Evolutionary conservation across 2,797 vertebrate species (phyloP), one percentile per base, ranked within the genome.

Genomic region (Nannoperca australis): DNA sequence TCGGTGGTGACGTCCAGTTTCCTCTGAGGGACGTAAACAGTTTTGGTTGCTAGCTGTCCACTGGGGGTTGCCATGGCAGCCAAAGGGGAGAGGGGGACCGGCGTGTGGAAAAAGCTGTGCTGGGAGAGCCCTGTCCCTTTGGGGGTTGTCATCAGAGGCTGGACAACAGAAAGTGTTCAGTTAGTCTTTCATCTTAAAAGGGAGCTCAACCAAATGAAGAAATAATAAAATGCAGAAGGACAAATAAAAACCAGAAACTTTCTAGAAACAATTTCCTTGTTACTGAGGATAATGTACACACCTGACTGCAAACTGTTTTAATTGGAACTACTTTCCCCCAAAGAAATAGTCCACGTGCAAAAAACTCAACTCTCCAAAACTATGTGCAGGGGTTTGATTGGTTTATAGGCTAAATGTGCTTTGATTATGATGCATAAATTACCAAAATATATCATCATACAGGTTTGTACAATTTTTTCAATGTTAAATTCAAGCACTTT

Each of bases 31-130:
- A 97, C 91, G 85, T 94, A 95, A 20, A 96, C 84, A 14, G 88
- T 88, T 89, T 92, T 96, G 78, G 90, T 27, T 55, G 91, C 91
- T 8, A 50, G 62, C 67, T 85, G 88, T 24, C 88, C 72, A 0
- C 83, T 59, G 73, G 89, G 76, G 82, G 95, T 93, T 49, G 91
- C 89, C 80, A 91, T 55, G 36, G 93, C 84, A 0, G 87, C 84
- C 2, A 95, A 82, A 13, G 95, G 93, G 11, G 94, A 89, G 50
- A 93, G 87, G 50, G 92, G 77, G 11, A 93, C 93, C 0, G 97
- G 97, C 0, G 97, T 98, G 64, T 96, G 96, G 91, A 98, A 98
- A 86, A 97, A 97, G 76, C 92, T 96, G 88, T 97, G 97, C 63
- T 93, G 93, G 54, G 92, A 84, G 73, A 94, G 78, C 1, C 92